Percentiles rank a stretch among this genome's conserved stretches.
phyloP scores from a whole-genome alignment of 1,140 invertebrate genomes.

The Drosophila truncata region DNA sequence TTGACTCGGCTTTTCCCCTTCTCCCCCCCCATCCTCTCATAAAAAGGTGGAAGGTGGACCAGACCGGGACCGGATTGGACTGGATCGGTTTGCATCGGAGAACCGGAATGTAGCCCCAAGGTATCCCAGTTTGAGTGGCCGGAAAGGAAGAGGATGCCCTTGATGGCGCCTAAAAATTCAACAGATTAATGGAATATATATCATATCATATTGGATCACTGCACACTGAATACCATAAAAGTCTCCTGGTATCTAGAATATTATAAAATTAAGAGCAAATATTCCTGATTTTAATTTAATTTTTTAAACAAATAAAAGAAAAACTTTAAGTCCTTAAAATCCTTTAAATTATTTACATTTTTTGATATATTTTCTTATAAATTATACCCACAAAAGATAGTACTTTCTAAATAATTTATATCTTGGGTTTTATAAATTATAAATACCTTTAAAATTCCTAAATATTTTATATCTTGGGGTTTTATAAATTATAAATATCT shows the following conservation, averaged over 20 bases:
- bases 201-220: too few relatives aligned
- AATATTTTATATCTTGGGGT: too few relatives aligned
- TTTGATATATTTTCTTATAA: too few relatives aligned
- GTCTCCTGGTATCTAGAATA: neutral
- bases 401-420: too few relatives aligned
- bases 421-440: too few relatives aligned
- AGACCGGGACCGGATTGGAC: neutral
- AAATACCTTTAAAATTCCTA: too few relatives aligned
- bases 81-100: neutral
- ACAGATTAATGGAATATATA: neutral
- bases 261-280: neutral
- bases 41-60: constrained; percentile 37
- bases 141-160: constrained; percentile 23
- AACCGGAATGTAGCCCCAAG: constrained; percentile 27
- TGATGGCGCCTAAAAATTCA: neutral
- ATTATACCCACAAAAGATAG: too few relatives aligned
- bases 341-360: too few relatives aligned
- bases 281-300: too few relatives aligned
- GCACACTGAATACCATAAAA: neutral
- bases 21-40: neutral
- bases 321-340: too few relatives aligned
- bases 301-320: too few relatives aligned
- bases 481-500: too few relatives aligned
- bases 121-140: constrained; percentile 25
- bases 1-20: neutral